Percentiles rank a stretch among this genome's conserved stretches.
phyloP scores from a whole-genome alignment of 2,888 invertebrate genomes.

The Thera obeliscata region DNA sequence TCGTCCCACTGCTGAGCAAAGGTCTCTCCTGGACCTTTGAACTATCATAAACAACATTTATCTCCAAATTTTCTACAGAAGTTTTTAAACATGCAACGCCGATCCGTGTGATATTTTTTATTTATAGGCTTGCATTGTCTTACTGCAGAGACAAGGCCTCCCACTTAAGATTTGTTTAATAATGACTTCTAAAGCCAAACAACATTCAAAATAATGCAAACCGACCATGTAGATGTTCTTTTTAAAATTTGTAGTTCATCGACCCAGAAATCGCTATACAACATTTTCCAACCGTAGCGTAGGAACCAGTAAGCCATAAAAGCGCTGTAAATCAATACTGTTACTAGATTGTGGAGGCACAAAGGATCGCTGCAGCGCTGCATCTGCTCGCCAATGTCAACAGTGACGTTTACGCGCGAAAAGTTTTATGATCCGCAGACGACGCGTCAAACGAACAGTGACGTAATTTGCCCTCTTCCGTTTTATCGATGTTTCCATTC shows the following conservation, averaged over 20 bases:
- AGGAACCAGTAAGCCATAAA: conserved; percentile 45
- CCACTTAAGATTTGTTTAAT: too few species aligned
- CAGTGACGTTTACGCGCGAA: conserved; percentile 83
- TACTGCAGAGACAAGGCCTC: too few species aligned
- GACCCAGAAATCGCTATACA: conserved; percentile 47
- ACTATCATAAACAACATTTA: too few species aligned
- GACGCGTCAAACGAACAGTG: conserved; percentile 70
- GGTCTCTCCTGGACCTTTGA: too few species aligned
- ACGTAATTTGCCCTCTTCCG: conserved; percentile 49
- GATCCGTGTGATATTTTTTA: too few species aligned
- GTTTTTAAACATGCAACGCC: too few species aligned
- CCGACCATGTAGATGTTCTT: neutral
- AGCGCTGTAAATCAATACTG: conserved; percentile 67
- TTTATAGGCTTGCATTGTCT: too few species aligned
- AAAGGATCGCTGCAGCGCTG: conserved; percentile 74
- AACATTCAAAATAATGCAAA: neutral
- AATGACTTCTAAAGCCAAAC: neutral
- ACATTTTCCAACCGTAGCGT: conserved; percentile 48
- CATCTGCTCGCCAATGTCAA: conserved; percentile 79
- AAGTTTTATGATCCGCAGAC: conserved; percentile 82
- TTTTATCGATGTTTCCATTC: conserved; percentile 46
- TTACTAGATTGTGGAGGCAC: conserved; percentile 69
- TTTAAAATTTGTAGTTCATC: conserved; percentile 38
- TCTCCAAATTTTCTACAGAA: too few species aligned
- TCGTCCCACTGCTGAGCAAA: too few species aligned